Evolutionary conservation across 92 coral and sea anemone species (phyloP).

Genomic region (Phymanthus crucifer): DNA sequence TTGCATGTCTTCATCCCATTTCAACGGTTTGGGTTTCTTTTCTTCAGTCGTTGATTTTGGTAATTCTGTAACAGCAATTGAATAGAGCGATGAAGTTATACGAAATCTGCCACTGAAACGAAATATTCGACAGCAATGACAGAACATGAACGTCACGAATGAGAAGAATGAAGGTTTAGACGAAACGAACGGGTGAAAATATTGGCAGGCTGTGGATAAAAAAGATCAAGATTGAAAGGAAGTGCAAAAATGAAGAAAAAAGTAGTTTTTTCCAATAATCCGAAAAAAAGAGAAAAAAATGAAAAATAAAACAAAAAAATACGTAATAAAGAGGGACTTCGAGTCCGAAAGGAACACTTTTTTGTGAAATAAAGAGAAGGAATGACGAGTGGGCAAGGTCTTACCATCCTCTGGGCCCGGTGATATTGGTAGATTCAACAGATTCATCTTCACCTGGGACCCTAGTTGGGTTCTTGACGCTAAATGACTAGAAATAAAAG

Average conservation of each 20-base stretch:
- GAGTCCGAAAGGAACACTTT: too few species aligned
- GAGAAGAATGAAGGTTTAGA: background rate
- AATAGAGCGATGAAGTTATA: background rate
- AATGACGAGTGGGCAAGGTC: too few species aligned
- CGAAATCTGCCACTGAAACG: background rate
- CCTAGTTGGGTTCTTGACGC: conserved; percentile 87
- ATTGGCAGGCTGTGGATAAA: background rate
- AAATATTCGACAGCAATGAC: background rate
- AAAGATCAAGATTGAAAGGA: background rate
- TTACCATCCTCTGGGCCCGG: conserved; percentile 32
- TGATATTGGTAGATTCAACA: conserved; percentile 51
- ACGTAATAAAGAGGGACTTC: too few species aligned
- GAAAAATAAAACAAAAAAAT: too few species aligned
- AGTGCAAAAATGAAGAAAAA: background rate
- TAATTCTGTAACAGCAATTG: conserved; percentile 4
- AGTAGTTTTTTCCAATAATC: too few species aligned
- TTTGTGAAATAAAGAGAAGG: too few species aligned
- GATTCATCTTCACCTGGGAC: conserved; percentile 71
- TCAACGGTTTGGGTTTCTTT: conserved; percentile 64
- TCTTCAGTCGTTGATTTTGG: conserved; percentile 41
- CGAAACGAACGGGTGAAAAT: background rate
- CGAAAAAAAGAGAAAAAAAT: too few species aligned
- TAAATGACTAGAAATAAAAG: conserved; percentile 58
- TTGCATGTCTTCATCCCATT: conserved; percentile 99
- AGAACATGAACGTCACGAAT: background rate